Percentiles rank a stretch among this genome's conserved stretches.
Conservation (phyloP, 1,140 invertebrate species). For the Drosophila sproati region DNA sequence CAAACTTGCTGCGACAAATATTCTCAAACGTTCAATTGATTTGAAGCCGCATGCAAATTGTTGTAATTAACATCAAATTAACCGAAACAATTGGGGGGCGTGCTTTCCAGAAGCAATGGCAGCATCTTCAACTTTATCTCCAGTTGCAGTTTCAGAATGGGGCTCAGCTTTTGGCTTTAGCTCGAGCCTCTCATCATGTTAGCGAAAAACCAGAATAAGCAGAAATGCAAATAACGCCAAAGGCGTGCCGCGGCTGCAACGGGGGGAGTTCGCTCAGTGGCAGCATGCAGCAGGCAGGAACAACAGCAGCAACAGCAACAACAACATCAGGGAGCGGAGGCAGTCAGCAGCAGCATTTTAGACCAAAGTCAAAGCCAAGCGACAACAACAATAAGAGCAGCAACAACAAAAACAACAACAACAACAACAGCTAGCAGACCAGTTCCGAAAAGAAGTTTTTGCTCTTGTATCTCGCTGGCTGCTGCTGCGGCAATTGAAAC, state of each 20-base stretch:
- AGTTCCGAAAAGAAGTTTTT: constrained; percentile 74
- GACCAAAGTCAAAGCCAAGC: constrained; percentile 67
- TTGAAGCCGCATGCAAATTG: constrained; percentile 62
- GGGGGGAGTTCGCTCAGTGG: constrained; percentile 30
- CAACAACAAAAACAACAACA: constrained; percentile 39
- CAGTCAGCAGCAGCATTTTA: constrained; percentile 62
- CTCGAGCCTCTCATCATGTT: constrained; percentile 15
- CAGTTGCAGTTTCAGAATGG: constrained; percentile 6
- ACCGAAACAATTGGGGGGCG: constrained; percentile 37
- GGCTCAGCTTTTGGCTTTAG: background rate
- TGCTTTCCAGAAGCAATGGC: constrained; percentile 29
- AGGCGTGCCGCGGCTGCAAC: constrained; percentile 32
- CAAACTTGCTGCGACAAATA: constrained; percentile 51
- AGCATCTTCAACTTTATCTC: constrained; percentile 2
- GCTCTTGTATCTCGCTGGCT: constrained; percentile 51
- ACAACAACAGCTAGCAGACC: constrained; percentile 57
- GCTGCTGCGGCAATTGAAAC: constrained; percentile 75
- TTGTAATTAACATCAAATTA: constrained; percentile 66
- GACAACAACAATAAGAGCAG: constrained; percentile 37
- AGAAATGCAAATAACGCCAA: constrained; percentile 60
- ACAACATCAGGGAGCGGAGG: constrained; percentile 18
- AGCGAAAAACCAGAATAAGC: constrained; percentile 49
- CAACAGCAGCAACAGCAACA: constrained; percentile 44
- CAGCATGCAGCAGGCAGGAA: constrained; percentile 20
- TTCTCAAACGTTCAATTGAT: constrained; percentile 61